These are phyloP conservation scores for Chrysolina americana DNA, from an alignment of 2,888 invertebrate species.

Conservation along the genomic window DNA sequence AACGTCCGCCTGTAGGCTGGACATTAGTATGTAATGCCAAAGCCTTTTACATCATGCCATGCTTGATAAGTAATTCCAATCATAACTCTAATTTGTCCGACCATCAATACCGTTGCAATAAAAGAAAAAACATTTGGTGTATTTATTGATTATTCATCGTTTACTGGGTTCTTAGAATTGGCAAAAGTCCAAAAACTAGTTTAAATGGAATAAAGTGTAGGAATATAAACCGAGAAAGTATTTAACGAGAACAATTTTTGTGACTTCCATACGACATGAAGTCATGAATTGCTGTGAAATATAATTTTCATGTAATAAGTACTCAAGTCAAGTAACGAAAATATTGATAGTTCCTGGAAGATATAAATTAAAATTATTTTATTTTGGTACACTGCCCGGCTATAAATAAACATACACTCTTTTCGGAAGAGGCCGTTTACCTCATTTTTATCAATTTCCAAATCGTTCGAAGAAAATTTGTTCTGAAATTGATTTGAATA, in stretches of 20 bases:
- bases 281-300: too few species aligned
- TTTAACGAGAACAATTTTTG: not conserved
- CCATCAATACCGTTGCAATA: not conserved
- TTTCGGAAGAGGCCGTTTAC: constrained; percentile 4
- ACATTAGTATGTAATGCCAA: constrained; percentile 18
- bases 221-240: not conserved
- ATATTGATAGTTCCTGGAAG: too few species aligned
- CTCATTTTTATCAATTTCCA: constrained; percentile 4
- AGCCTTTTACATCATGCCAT: constrained; percentile 24
- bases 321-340: too few species aligned
- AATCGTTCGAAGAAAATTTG: not conserved
- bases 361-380: not conserved
- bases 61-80: constrained; percentile 25
- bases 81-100: not conserved
- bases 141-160: not conserved
- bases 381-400: not conserved
- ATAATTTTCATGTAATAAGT: too few species aligned
- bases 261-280: too few species aligned
- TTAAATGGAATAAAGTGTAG: not conserved
- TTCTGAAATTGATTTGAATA: constrained; percentile 1
- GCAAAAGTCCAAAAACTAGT: not conserved
- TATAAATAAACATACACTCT: not conserved
- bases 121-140: constrained; percentile 1
- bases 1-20: constrained; percentile 32
- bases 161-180: not conserved